Evolutionary conservation across 2,113 vertebrate species (phyloP).

Genomic region (Platysteira castanea): DNA sequence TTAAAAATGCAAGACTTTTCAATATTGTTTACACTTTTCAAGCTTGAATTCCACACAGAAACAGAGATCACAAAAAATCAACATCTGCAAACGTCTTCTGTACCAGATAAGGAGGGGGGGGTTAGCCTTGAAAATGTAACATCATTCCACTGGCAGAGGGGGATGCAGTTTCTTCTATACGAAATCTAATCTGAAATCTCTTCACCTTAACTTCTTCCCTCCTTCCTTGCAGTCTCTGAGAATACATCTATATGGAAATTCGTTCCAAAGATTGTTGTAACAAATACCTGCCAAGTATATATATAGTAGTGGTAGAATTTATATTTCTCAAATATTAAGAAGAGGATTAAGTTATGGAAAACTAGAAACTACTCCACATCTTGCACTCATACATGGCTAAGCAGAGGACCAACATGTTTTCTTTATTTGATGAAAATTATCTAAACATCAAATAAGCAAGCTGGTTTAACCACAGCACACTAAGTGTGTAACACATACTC

Average conservation of each 20-base stretch:
- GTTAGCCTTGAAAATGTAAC: neutral
- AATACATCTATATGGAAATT: constrained; percentile 10
- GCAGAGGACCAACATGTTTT: neutral
- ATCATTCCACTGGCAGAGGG: neutral
- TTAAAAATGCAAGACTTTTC: neutral
- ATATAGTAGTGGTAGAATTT: neutral
- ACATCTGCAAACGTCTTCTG: neutral
- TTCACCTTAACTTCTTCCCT: neutral
- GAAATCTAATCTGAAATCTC: neutral
- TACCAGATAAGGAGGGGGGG: neutral
- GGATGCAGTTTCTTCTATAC: neutral
- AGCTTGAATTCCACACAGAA: neutral
- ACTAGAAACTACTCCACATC: neutral
- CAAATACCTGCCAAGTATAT: neutral
- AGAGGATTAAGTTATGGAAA: neutral
- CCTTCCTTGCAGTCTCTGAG: neutral
- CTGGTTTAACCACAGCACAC: neutral
- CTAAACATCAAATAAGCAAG: neutral
- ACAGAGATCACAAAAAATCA: neutral
- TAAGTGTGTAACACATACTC: neutral
- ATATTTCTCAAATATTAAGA: neutral
- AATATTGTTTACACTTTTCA: neutral
- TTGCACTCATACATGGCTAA: neutral
- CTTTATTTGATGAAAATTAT: neutral
- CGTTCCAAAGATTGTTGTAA: neutral